These are phyloP conservation scores for Syngnathus rostellatus DNA, from an alignment of 2,797 vertebrate species.

Conservation along the genomic window DNA sequence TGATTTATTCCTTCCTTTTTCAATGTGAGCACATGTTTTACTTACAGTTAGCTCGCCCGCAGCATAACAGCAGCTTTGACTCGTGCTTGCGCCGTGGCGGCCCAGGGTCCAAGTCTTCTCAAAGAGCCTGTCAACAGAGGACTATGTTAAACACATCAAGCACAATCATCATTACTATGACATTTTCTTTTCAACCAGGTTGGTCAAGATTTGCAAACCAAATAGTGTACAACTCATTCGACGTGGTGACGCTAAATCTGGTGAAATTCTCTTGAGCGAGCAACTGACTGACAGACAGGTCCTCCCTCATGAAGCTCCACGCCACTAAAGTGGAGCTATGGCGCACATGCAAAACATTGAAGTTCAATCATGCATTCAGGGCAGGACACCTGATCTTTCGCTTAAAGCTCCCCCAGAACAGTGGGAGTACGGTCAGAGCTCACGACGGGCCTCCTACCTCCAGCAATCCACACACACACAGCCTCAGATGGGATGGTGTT, in stretches of 20 bases:
- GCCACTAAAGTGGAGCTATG: constrained; percentile 23
- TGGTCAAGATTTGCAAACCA: not conserved
- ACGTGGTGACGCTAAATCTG: constrained; percentile 1
- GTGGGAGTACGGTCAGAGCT: constrained; percentile 58
- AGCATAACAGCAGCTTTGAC: constrained; percentile 46
- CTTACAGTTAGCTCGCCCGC: constrained; percentile 62
- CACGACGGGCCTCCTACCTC: constrained; percentile 51
- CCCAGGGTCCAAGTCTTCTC: constrained; percentile 33
- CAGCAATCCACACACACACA: constrained; percentile 49
- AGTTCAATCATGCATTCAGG: constrained; percentile 63
- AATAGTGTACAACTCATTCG: not conserved
- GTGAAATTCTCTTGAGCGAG: constrained; percentile 36
- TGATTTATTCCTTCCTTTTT: too few species aligned
- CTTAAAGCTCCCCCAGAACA: constrained; percentile 58
- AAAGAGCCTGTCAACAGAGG: constrained; percentile 36
- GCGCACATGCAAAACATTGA: constrained; percentile 66
- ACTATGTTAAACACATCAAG: not conserved
- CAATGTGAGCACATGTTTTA: constrained; percentile 8
- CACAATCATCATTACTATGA: too few species aligned
- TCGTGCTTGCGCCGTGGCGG: constrained; percentile 27
- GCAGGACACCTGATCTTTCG: constrained; percentile 66
- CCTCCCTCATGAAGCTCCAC: not conserved
- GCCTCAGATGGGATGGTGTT: constrained; percentile 57
- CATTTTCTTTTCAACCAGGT: not conserved
- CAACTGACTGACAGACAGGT: constrained; percentile 15